Evolutionary conservation across 2,113 vertebrate species (phyloP).

Genomic region (Nothocercus julius): DNA sequence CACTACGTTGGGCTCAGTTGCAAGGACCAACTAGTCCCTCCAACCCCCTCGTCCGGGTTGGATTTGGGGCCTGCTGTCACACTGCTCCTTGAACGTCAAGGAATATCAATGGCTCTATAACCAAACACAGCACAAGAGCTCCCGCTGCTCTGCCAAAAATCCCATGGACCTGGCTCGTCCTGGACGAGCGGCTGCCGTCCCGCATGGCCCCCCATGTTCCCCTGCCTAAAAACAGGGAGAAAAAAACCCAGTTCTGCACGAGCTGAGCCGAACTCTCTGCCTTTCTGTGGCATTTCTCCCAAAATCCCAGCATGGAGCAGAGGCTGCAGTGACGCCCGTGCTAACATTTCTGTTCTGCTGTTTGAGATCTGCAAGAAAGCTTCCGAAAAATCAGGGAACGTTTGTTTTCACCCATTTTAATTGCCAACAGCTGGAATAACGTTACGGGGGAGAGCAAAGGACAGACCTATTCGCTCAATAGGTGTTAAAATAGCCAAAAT

Average conservation of each 20-base stretch:
- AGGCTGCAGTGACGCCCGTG: not conserved
- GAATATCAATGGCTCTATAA: rapidly evolving
- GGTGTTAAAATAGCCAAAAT: constrained; percentile 19
- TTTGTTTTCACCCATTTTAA: constrained; percentile 38
- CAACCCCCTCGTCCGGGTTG: not conserved
- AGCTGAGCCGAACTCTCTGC: not conserved
- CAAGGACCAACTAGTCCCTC: not conserved
- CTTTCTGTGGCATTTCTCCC: not conserved
- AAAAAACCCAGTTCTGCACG: not conserved
- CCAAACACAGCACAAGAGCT: not conserved
- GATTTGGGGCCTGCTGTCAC: not conserved
- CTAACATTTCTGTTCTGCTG: constrained; percentile 13
- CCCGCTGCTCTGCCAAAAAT: not conserved
- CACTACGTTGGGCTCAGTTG: not conserved
- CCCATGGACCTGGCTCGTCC: not conserved
- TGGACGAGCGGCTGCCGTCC: too few relatives aligned
- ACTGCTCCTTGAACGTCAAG: not conserved
- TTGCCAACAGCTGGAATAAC: constrained; percentile 48
- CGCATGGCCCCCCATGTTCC: rapidly evolving
- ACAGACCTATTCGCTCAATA: not conserved
- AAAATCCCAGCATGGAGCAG: not conserved
- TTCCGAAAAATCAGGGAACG: constrained; percentile 27
- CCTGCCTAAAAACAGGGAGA: not conserved
- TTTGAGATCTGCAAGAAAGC: constrained; percentile 16
- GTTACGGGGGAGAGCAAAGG: constrained; percentile 10